Evolutionary conservation across 2,797 vertebrate species (phyloP), one percentile per base, ranked within the genome.

Genomic region (Sebastes iracundus): DNA sequence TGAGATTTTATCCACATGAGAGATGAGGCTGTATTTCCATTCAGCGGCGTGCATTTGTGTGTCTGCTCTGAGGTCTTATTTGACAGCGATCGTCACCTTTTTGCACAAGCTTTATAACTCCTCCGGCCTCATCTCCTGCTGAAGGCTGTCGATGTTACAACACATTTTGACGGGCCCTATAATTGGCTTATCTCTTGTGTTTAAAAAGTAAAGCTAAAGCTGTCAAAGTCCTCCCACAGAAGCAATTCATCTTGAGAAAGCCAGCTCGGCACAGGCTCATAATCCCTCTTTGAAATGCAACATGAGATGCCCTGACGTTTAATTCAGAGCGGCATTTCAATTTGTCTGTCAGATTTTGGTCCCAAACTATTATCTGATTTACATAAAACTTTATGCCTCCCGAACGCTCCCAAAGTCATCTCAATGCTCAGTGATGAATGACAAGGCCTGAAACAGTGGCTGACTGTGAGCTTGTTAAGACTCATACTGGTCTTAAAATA

Each of bases 171-270:
- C 66, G 56, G 7, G n/a, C 30, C 59, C 35, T 32, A 14, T 84
- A 74, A 80, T 82, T 81, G 75, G 46, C 49, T 77, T 67, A 74
- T 79, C 59, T 75, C 18, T 60, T 30, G 49, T 67, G 62, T 38
- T 73, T 84, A 73, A 71, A 75, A 80, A 64, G 63, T 7, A 30
- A 68, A 46, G 61, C 71, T 85, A 83, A 84, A 84, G 28, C 83
- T 85, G 76, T 87, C 79, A 82, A 28, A 60, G 58, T 58, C 75
- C 38, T 67, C 59, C 82, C 64, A 20, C 55, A 11, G 72, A 67
- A 10, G 69, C 30, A 27, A 66, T 77, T 85, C 62, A 75, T 88
- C 73, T 59, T 38, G 6, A 25, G 68, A 53, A 76, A 67, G 60
- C 25, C 69, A 14, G 27, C 16, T 38, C 6, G 16, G 32, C 38